A percentile compares a stretch with the other conserved stretches of the same genome.
Evolutionary conservation across 35 echinoderm and acorn worm genomes (phyloP).

Genomic region (Apostichopus parvimensis): DNA sequence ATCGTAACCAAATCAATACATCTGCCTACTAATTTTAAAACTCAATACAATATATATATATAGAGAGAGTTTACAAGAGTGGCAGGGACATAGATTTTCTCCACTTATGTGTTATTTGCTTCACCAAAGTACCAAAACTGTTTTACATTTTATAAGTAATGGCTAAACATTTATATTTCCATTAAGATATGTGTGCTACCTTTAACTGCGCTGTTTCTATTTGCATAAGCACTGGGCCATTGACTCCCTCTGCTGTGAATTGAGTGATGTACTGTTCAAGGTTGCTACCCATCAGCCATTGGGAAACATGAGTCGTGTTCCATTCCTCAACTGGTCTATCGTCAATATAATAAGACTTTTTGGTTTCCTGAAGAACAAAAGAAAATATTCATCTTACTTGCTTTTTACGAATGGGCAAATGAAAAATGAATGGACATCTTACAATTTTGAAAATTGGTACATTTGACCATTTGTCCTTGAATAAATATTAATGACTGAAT

Average conservation of each 20-base stretch:
- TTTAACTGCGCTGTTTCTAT: slow-evolving; percentile 84
- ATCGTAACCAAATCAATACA: too few species aligned
- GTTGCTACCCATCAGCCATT: slow-evolving; percentile 85
- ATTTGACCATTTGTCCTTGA: too few species aligned
- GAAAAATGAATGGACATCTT: too few species aligned
- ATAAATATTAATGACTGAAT: too few species aligned
- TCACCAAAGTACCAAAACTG: background rate
- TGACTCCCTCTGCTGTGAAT: slow-evolving; percentile 84
- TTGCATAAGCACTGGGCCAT: slow-evolving; percentile 75
- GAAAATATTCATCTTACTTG: background rate
- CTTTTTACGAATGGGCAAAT: too few species aligned
- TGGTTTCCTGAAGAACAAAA: slow-evolving; percentile 1
- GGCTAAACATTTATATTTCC: background rate
- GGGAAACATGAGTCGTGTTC: slow-evolving; percentile 91
- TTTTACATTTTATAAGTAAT: background rate
- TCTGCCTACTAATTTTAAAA: too few species aligned
- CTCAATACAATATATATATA: too few species aligned
- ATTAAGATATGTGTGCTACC: slow-evolving; percentile 42
- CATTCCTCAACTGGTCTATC: slow-evolving; percentile 85
- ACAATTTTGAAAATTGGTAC: too few species aligned
- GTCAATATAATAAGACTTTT: slow-evolving; percentile 87
- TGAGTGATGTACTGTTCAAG: slow-evolving; percentile 85
- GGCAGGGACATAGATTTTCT: background rate
- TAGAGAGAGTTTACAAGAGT: too few species aligned
- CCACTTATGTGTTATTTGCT: background rate